Evolutionary conservation across 2,113 vertebrate species (phyloP), one percentile per base, ranked within the genome.

Genomic region (Gymnarchus niloticus): DNA sequence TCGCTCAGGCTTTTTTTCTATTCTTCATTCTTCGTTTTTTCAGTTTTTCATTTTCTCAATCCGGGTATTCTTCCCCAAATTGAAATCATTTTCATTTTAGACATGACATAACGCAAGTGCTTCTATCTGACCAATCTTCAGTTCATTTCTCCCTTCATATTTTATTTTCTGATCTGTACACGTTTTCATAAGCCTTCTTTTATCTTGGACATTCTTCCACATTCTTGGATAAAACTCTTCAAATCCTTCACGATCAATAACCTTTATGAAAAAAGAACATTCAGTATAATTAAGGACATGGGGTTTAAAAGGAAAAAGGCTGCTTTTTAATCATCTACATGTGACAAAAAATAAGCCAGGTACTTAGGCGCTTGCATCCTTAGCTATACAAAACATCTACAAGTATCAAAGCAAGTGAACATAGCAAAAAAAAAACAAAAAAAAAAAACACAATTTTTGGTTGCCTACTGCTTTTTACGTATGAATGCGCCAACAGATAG

Each of bases 261-360:
- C 97, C 97, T 98, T 98, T 97, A 97, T 97, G 96, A 96, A 98
- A 98, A 97, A 98, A 99, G 95, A 98, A 98, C 97, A 99, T 98
- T 98, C 95, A 98, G 97, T 97, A 96, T 96, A 97, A 97, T 97
- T 97, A 97, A 97, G 96, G 95, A 97, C 95, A 96, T 96, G 94
- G 93, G 93, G 94, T 96, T 96, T 94, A 85, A 87, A 59, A 85
- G 95, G 93, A 92, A 96, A 95, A 94, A 94, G 93, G 93, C 95
- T 96, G 93, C 95, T 94, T 90, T 92, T 94, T 95, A 93, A 94
- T 93, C 94, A 94, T 88, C 84, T 83, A 76, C 56, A 86, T 76
- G 56, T 21, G 44, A 65, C 87, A 87, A 90, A 85, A 88, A 90
- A 73, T 73, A 33, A 73, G 33, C 65, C 65, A 41, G 41, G 28